Base-by-base conservation (phyloP, 2,888 invertebrate genomes). In the Clusia tigrina region DNA sequence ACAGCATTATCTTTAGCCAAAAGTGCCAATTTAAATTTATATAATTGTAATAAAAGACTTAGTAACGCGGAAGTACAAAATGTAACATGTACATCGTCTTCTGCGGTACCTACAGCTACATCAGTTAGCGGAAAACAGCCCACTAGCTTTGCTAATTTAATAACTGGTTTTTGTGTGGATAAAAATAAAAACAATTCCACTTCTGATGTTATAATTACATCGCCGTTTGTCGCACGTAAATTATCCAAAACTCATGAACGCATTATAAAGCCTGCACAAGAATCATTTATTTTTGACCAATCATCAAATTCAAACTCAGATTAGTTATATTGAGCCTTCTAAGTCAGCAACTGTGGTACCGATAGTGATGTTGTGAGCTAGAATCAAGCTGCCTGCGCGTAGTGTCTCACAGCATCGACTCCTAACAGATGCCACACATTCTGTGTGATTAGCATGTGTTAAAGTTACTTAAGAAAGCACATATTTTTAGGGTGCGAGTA, bases 101-200 rank as follows among this genome's bases (percentile, higher is more conserved):
- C 53, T 64, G 63, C 38, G 20, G 56, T 48, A 22, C 32, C 52
- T 25, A 22, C 42, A 20, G 54, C 12, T n/a, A n/a, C n/a, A n/a
- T n/a, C n/a, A n/a, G n/a, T n/a, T 37, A 26, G 38, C 57, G 12
- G n/a, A 18, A 66, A 71, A 22, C 76, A 73, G 59, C 76, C 73
- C 1, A 77, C 72, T 15, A 77, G 74, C 61, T 75, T 77, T 68
- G 72, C 74, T 57, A 77, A 77, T 63, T 65, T 78, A 51, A 63
- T 76, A 22, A 67, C 60, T 15, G 68, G 69, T 52, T 60, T 71
- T 56, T 54, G 42, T 57, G 62, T 26, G 60, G 26, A 25, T 26
- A 62, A 61, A 3, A 62, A 17, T 12, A 61, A n/a, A n/a, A n/a
- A n/a, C n/a, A n/a, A n/a, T n/a, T n/a, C n/a, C n/a, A 42, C 42